Base-by-base conservation (phyloP, 2,113 vertebrate species). In the Astur gentilis region DNA sequence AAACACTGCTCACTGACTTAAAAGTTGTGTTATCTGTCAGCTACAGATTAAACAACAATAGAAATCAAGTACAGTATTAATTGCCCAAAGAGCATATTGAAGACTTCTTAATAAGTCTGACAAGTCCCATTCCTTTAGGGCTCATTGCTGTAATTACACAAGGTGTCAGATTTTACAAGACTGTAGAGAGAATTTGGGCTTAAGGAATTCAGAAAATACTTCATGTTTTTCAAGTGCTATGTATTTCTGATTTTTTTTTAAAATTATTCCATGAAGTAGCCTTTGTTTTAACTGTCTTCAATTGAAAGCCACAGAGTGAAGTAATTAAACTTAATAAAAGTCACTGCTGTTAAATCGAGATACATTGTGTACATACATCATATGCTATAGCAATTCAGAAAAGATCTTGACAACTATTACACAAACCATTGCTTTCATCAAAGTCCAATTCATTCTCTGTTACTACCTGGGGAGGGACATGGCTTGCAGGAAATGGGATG, bases 401-500 rank as follows among this genome's bases (percentile, higher is more conserved):
- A 49, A 66, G 54, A 62, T 73, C 31, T 58, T 84, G 57, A 60
- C 70, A 77, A 34, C 8, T 16, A 25, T 95, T 92, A 60, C 62
- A 83, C 50, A 82, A 85, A 58, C 75, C 50, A 55, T 92, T 88
- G 66, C 69, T 84, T 91, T 67, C 89, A 73, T 86, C 70, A 19
- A 73, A 91, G 73, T 14, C 42, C 49, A 85, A 3, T 96, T 95
- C 15, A 3, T 87, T 96, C 44, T 64, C 20, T 62, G 0, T 90
- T 95, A 18, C 79, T 87, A 57, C 71, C 55, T 92, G 26, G 32
- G 38, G 67, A 57, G 1, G 1, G 38, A 27, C 57, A 44, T 90
- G n/a, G 32, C 89, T 98, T 97, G 65, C 81, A 94, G 83, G 80
- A 91, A 92, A 82, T 79, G 58, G 40, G 15, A 44, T 70, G 54